A percentile compares a stretch with the other conserved stretches of the same genome.
phyloP scores from a whole-genome alignment of 2,797 vertebrate genomes.

The Myotis planiceps region DNA sequence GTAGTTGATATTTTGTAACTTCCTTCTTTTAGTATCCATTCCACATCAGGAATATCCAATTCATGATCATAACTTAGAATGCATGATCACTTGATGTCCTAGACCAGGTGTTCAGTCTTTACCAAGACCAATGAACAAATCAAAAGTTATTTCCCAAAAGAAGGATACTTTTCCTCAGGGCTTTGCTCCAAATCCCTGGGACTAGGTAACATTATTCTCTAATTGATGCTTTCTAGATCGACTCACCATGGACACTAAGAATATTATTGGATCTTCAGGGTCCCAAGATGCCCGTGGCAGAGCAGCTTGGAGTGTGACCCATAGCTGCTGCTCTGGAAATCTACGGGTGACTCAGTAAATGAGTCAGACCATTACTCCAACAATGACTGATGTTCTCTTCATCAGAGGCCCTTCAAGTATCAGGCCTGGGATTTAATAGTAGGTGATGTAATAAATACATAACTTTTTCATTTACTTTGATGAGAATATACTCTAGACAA shows the following conservation, averaged over 20 bases:
- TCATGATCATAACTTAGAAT: neutral
- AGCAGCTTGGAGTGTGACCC: neutral
- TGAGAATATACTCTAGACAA: neutral
- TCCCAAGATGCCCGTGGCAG: neutral
- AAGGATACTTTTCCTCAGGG: neutral
- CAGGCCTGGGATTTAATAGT: neutral
- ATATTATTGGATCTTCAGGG: neutral
- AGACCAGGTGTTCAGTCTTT: neutral
- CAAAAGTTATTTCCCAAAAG: neutral
- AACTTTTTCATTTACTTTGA: neutral
- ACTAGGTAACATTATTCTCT: neutral
- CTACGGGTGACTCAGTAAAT: neutral
- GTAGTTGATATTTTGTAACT: neutral
- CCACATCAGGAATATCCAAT: neutral
- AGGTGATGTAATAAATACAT: neutral
- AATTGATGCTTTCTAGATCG: neutral
- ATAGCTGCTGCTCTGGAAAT: neutral
- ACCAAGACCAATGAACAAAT: neutral
- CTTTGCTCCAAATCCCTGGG: neutral
- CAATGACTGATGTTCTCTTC: neutral
- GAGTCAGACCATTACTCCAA: neutral
- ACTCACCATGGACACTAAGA: neutral
- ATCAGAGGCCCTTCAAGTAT: neutral
- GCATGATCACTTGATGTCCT: neutral
- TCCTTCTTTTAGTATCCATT: neutral